Conservation (phyloP, 2,113 vertebrate species). For the Cranoglanis bouderius region DNA sequence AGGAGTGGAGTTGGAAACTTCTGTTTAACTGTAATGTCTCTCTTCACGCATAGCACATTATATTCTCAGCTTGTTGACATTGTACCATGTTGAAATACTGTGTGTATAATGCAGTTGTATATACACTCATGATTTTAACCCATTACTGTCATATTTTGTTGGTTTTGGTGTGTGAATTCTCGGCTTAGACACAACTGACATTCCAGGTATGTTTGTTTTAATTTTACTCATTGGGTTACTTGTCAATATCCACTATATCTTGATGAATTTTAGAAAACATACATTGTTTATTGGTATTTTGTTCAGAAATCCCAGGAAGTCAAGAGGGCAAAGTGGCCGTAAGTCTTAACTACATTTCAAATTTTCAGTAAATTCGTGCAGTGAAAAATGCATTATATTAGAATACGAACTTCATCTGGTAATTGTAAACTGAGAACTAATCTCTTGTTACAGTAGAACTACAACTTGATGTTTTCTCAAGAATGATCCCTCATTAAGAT, state of each 20-base stretch:
- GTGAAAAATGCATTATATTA: background rate
- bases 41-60: background rate
- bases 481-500: background rate
- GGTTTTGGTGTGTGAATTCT: background rate
- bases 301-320: conserved; percentile 39
- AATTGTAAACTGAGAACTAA: background rate
- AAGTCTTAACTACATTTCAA: conserved; percentile 36
- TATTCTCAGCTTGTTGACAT: background rate
- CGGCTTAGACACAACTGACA: conserved; percentile 43
- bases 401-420: background rate
- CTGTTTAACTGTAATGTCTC: background rate
- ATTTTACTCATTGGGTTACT: background rate
- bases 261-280: background rate
- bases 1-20: background rate
- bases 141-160: conserved; percentile 15
- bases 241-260: background rate
- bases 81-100: background rate
- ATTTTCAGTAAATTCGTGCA: background rate
- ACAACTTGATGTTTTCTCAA: background rate
- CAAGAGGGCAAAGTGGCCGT: conserved; percentile 56
- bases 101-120: background rate
- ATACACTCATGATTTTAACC: background rate
- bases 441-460: background rate
- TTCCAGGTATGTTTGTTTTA: conserved; percentile 42
- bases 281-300: conserved; percentile 14